Conservation (phyloP, 2,888 invertebrate genomes). For the Dryobotodes eremita region DNA sequence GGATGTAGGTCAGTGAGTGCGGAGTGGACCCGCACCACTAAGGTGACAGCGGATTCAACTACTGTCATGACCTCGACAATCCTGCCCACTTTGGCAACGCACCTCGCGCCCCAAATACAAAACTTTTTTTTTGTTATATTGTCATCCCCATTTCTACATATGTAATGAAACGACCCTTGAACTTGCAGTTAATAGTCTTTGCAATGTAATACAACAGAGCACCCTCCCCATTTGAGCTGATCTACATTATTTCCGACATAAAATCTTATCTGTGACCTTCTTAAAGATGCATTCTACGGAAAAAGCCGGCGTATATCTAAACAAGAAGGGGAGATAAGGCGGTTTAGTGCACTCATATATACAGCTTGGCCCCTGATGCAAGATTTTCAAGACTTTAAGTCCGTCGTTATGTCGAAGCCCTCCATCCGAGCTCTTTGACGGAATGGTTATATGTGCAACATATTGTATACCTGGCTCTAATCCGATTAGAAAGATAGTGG, state of each 20-base stretch:
- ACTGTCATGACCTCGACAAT: constrained; percentile 79
- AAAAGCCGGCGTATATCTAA: constrained; percentile 82
- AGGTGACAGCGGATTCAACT: constrained; percentile 81
- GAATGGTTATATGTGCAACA: constrained; percentile 43
- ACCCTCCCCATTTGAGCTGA: constrained; percentile 71
- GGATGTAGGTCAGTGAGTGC: constrained; percentile 89
- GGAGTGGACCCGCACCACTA: constrained; percentile 85
- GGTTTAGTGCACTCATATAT: constrained; percentile 83
- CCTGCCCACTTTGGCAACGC: constrained; percentile 80
- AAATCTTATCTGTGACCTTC: constrained; percentile 83
- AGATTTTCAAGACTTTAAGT: constrained; percentile 78
- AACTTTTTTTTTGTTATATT: constrained; percentile 67
- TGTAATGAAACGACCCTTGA: constrained; percentile 52
- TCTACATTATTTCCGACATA: constrained; percentile 81
- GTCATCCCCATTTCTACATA: constrained; percentile 55
- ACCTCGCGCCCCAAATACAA: constrained; percentile 69
- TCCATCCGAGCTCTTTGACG: constrained; percentile 65
- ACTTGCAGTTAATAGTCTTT: constrained; percentile 56
- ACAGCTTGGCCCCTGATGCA: constrained; percentile 74
- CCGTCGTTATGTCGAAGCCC: constrained; percentile 77
- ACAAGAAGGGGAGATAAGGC: constrained; percentile 85
- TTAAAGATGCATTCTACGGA: constrained; percentile 85
- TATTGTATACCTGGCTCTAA: constrained; percentile 30
- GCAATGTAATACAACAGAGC: constrained; percentile 57
- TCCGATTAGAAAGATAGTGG: constrained; percentile 28